These are phyloP conservation scores for Aplochiton taeniatus DNA, from an alignment of 2,797 vertebrate species.

Conservation along the genomic window DNA sequence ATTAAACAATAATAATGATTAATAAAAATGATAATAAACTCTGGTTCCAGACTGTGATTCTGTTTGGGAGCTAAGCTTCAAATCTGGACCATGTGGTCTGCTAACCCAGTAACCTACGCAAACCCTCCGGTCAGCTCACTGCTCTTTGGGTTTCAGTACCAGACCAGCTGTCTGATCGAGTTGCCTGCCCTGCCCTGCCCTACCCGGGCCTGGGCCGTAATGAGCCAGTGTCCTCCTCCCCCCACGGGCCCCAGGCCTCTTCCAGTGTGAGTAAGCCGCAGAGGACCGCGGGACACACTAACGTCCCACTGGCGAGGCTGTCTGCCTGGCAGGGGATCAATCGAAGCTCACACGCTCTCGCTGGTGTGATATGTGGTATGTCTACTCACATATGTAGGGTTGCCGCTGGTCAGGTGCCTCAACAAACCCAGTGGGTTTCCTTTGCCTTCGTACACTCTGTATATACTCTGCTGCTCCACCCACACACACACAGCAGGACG, in stretches of 20 bases:
- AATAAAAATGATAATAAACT: too few relatives aligned
- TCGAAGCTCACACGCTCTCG: slow-evolving; percentile 49
- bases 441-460: background rate
- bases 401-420: background rate
- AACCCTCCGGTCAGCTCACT: background rate
- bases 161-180: background rate
- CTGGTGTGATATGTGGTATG: background rate
- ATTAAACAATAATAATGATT: too few relatives aligned
- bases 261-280: slow-evolving; percentile 52
- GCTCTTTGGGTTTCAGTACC: background rate
- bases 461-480: too few relatives aligned
- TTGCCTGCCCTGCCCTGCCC: slow-evolving; percentile 9
- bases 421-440: background rate
- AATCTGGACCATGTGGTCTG: too few relatives aligned
- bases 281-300: slow-evolving; percentile 46
- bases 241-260: slow-evolving; percentile 21
- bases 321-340: slow-evolving; percentile 59
- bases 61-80: too few relatives aligned
- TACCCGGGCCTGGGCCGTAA: background rate
- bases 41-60: background rate
- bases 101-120: too few relatives aligned
- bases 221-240: slow-evolving; percentile 20
- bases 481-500: slow-evolving; percentile 36
- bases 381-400: background rate
- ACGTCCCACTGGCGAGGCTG: slow-evolving; percentile 35